Conservation (phyloP, 2,888 invertebrate genomes). For the Zonitis immaculata region DNA sequence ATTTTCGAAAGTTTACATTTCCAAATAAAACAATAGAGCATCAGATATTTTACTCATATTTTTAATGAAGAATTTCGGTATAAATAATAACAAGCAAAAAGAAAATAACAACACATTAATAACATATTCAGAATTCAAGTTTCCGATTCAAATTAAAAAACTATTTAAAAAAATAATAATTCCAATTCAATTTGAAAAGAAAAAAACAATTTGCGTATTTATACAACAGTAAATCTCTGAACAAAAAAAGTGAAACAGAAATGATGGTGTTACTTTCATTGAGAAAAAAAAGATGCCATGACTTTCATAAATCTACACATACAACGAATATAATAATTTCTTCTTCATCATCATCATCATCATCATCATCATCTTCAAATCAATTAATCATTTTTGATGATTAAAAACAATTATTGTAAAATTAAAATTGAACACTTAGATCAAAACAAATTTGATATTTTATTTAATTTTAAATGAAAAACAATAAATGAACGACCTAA, state of each 20-base stretch:
- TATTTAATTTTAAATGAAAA: neutral
- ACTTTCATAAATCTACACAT: neutral
- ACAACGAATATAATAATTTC: no score
- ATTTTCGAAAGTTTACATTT: neutral
- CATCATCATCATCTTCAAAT: no score
- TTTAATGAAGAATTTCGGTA: neutral
- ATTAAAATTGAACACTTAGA: no score
- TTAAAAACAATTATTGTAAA: neutral
- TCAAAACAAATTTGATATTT: neutral
- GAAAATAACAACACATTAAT: neutral
- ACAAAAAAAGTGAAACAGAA: neutral
- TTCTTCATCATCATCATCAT: no score
- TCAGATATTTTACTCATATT: neutral
- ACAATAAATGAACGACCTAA: conserved; percentile 29
- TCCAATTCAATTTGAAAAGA: no score
- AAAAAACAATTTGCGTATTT: neutral
- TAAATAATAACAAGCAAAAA: neutral
- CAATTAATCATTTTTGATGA: neutral
- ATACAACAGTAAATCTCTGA: neutral
- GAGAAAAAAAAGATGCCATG: neutral
- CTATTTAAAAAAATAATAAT: no score
- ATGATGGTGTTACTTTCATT: neutral
- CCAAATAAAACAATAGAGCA: neutral
- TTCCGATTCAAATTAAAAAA: no score
- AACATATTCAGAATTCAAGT: neutral